phyloP scores from a whole-genome alignment of 1,140 invertebrate genomes.

The Ceratina calcarata region DNA sequence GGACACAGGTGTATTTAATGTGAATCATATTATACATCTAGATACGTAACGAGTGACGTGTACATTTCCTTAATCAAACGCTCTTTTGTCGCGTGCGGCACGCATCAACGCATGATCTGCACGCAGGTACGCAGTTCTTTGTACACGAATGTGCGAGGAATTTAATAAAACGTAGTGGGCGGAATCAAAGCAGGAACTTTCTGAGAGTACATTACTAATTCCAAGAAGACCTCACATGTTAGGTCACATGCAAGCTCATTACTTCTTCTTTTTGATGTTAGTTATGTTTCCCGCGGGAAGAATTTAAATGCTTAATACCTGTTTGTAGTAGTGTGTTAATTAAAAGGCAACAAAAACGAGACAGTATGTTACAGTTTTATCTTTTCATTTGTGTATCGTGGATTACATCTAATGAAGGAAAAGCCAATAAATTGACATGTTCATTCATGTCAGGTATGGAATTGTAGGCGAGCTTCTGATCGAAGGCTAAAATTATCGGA shows the following conservation, averaged over 20 bases:
- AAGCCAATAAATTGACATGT: not conserved
- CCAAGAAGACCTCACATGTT: not conserved
- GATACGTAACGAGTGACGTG: conserved; percentile 28
- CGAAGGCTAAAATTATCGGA: conserved; percentile 22
- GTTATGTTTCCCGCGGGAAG: not conserved
- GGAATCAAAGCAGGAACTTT: conserved; percentile 38
- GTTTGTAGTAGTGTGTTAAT: not conserved
- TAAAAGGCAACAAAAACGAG: not conserved
- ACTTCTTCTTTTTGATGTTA: not conserved
- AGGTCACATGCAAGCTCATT: not conserved
- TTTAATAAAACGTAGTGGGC: not conserved
- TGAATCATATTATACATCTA: not conserved
- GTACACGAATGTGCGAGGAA: conserved; percentile 9
- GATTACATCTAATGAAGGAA: not conserved
- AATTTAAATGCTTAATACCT: not conserved
- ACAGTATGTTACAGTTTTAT: not conserved
- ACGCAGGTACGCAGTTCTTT: conserved; percentile 42
- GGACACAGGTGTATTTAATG: not conserved
- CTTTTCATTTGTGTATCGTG: not conserved
- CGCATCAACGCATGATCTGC: conserved; percentile 33
- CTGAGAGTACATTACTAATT: conserved; percentile 19
- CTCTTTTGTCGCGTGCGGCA: conserved; percentile 52
- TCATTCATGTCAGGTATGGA: not conserved
- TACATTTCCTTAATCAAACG: conserved; percentile 54
- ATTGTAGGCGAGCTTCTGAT: no score